Percentiles rank a stretch among this genome's conserved stretches.
phyloP scores from a whole-genome alignment of 2,797 vertebrate species.

The Oreonectes daqikongensis region DNA sequence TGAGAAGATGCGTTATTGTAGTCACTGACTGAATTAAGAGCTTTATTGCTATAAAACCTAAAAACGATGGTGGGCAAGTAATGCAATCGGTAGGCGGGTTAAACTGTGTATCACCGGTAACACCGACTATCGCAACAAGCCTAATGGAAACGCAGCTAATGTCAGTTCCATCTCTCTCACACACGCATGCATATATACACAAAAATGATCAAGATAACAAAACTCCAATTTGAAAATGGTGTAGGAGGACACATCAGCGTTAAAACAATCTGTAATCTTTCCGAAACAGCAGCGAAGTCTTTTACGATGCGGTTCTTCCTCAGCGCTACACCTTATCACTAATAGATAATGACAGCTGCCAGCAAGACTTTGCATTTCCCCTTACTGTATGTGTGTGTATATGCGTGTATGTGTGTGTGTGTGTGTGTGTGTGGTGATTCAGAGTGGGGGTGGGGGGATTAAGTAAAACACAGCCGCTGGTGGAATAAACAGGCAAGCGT shows the following conservation, averaged over 20 bases:
- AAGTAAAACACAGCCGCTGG: conserved; percentile 44
- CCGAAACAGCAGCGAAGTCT: conserved; percentile 28
- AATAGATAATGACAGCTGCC: conserved; percentile 56
- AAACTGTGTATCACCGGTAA: too few relatives aligned
- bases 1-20: too few relatives aligned
- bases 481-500: conserved; percentile 47
- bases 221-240: neutral
- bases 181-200: neutral
- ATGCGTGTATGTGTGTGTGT: conserved; percentile 13
- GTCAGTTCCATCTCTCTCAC: too few relatives aligned
- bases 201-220: neutral
- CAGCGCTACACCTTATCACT: conserved; percentile 39
- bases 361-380: conserved; percentile 48
- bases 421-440: conserved; percentile 42
- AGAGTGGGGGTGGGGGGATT: conserved; percentile 47
- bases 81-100: too few relatives aligned
- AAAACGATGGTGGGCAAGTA: too few relatives aligned
- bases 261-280: conserved; percentile 26
- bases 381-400: too few relatives aligned
- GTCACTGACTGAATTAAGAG: too few relatives aligned
- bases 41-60: too few relatives aligned
- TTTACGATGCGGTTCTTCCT: conserved; percentile 25
- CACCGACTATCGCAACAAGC: too few relatives aligned
- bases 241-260: neutral
- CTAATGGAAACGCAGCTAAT: too few relatives aligned